Evolutionary conservation across 1,140 invertebrate species (phyloP), one percentile per base, ranked within the genome.

Genomic region (Tetragonula clypearis): DNA sequence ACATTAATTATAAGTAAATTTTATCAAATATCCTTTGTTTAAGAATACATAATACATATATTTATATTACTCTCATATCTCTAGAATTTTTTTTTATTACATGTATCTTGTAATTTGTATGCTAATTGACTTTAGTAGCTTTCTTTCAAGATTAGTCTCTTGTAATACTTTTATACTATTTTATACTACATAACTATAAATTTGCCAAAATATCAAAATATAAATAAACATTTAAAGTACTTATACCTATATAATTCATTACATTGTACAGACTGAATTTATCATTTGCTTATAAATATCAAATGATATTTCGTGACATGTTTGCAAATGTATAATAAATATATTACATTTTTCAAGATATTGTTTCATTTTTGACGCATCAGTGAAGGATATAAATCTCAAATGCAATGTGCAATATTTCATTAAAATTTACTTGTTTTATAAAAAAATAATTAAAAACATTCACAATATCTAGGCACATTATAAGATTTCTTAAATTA

Each of bases 21-120:
- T 75, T 55, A 58, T 87, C 77, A 80, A 85, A 62, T 73, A 69
- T 56, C 2, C 30, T 72, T 76, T 69, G 26, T 76, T 81, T 65
- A 66, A 55, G 72, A 78, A 41, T 88, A 88, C 62, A 85, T 78
- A 69, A 49, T 76, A 87, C 75, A 85, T 66, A 71, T 85, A 81
- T 85, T 74, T 77, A 74, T 74, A n/a, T 21, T 77, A 75, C 55
- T 60, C 55, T 60, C 68, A 53, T 74, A 72, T 35, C 19, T 76
- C 30, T 80, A n/a, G 56, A 62, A 78, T 23, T 82, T 17, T 58
- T 69, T 41, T 5, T 12, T 21, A 71, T 62, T 58, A 74, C 30
- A 79, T 58, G 8, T 66, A 15, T 66, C 56, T 62, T 83, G 3
- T 26, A 71, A 55, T 35, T 60, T 80, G 14, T 55, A 68, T 26